A percentile compares a stretch with the other conserved stretches of the same genome.
phyloP scores from a whole-genome alignment of 2,888 invertebrate genomes.

The Malthinus seriepunctatus region DNA sequence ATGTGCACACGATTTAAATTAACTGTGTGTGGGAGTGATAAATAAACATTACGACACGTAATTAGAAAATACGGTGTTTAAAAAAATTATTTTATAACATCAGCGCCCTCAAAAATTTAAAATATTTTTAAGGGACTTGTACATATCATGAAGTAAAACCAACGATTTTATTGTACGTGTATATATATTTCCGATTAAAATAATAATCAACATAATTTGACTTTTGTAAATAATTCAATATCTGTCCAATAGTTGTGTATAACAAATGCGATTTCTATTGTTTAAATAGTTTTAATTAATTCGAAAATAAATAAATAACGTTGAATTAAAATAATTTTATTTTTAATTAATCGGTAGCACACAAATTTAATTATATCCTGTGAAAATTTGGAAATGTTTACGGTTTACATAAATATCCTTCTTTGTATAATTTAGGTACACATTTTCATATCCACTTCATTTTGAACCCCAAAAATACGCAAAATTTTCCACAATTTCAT shows the following conservation, averaged over 20 bases:
- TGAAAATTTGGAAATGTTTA: not conserved
- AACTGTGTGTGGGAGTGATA: slow-evolving; percentile 31
- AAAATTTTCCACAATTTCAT: not conserved
- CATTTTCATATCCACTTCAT: too few species aligned
- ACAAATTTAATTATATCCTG: not conserved
- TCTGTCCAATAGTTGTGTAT: slow-evolving; percentile 30
- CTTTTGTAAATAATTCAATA: slow-evolving; percentile 29
- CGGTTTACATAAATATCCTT: too few species aligned
- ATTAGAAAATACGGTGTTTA: slow-evolving; percentile 22
- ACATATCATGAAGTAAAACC: slow-evolving; percentile 32
- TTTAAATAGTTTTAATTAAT: not conserved
- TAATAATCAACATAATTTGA: slow-evolving; percentile 23
- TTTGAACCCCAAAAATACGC: not conserved
- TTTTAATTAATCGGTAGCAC: not conserved
- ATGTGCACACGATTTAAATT: slow-evolving; percentile 13
- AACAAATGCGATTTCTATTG: slow-evolving; percentile 14
- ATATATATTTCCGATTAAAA: slow-evolving; percentile 25
- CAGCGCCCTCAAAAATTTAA: slow-evolving; percentile 16
- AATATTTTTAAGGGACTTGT: slow-evolving; percentile 28
- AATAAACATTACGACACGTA: slow-evolving; percentile 25
- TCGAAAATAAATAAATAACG: not conserved
- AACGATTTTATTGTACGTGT: slow-evolving; percentile 28
- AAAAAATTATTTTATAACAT: slow-evolving; percentile 20
- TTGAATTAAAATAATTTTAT: too few species aligned
- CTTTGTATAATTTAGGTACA: too few species aligned